A percentile compares a stretch with the other conserved stretches of the same genome.
Evolutionary conservation across 1,140 invertebrate genomes (phyloP).

Genomic region (Drosophila serrata): DNA sequence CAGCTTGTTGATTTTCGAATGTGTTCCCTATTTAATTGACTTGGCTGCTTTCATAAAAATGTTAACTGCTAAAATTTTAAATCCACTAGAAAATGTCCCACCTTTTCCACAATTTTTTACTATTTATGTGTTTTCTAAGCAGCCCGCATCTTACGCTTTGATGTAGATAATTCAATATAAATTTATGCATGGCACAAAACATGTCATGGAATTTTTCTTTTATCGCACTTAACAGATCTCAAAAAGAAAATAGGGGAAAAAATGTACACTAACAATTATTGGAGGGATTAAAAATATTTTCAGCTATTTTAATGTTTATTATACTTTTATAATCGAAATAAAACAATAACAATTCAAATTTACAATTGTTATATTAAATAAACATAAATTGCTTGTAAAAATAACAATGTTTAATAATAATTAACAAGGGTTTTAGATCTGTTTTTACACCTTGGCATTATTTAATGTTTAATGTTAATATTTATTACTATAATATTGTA

Average conservation of each 20-base stretch:
- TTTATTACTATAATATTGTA: background rate
- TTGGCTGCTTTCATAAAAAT: constrained; percentile 35
- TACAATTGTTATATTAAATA: too few species aligned
- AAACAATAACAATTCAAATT: too few species aligned
- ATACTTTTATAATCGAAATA: background rate
- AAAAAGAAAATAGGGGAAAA: constrained; percentile 16
- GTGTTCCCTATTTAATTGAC: constrained; percentile 51
- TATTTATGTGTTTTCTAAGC: constrained; percentile 21
- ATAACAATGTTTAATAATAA: too few species aligned
- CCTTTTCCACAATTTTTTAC: background rate
- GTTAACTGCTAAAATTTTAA: constrained; percentile 33
- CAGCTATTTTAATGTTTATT: background rate
- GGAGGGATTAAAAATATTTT: background rate
- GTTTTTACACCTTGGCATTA: background rate
- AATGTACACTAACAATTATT: constrained; percentile 34
- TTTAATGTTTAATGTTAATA: background rate
- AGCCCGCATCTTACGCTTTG: constrained; percentile 59
- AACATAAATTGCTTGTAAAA: too few species aligned
- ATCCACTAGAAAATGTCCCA: constrained; percentile 12
- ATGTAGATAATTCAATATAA: constrained; percentile 60
- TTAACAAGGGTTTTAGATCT: too few species aligned
- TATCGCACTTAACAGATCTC: constrained; percentile 75
- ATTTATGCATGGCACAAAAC: constrained; percentile 58
- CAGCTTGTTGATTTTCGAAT: constrained; percentile 62
- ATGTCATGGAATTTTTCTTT: constrained; percentile 48